Evolutionary conservation across 2,888 invertebrate genomes (phyloP).

Genomic region (Carterocephalus palaemon): DNA sequence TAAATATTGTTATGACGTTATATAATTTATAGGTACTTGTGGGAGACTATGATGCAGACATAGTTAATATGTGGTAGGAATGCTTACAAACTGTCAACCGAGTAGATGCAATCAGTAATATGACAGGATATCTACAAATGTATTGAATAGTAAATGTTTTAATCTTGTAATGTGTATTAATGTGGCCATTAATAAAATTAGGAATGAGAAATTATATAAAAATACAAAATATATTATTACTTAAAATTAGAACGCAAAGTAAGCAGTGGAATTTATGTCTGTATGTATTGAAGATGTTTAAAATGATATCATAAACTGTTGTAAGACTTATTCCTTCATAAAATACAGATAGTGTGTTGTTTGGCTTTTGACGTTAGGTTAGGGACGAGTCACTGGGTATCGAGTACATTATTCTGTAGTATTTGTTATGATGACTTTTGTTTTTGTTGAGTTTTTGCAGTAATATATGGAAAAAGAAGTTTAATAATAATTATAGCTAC

Average conservation of each 20-base stretch:
- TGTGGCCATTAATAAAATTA: conserved; percentile 52
- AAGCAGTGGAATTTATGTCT: conserved; percentile 29
- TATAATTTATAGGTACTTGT: conserved; percentile 77
- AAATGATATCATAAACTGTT: conserved; percentile 33
- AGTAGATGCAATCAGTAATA: conserved; percentile 65
- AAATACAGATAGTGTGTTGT: conserved; percentile 41
- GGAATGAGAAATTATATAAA: conserved; percentile 29
- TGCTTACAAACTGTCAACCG: conserved; percentile 59
- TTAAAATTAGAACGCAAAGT: conserved; percentile 29
- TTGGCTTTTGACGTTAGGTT: conserved; percentile 77
- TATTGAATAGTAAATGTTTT: conserved; percentile 67
- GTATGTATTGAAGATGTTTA: conserved; percentile 31
- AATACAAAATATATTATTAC: conserved; percentile 29
- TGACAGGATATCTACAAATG: conserved; percentile 56
- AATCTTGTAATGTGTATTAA: conserved; percentile 67
- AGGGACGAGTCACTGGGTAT: conserved; percentile 60
- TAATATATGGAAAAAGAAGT: conserved; percentile 68
- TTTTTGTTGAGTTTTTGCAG: conserved; percentile 76
- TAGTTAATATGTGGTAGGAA: conserved; percentile 67
- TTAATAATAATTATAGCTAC: conserved; percentile 71
- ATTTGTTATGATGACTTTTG: conserved; percentile 68
- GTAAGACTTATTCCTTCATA: conserved; percentile 46
- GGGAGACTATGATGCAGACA: conserved; percentile 58
- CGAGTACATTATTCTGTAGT: conserved; percentile 60
- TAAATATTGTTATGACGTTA: conserved; percentile 79